Evolutionary conservation across 2,888 invertebrate species (phyloP).

Genomic region (Aproaerema taeniolella): DNA sequence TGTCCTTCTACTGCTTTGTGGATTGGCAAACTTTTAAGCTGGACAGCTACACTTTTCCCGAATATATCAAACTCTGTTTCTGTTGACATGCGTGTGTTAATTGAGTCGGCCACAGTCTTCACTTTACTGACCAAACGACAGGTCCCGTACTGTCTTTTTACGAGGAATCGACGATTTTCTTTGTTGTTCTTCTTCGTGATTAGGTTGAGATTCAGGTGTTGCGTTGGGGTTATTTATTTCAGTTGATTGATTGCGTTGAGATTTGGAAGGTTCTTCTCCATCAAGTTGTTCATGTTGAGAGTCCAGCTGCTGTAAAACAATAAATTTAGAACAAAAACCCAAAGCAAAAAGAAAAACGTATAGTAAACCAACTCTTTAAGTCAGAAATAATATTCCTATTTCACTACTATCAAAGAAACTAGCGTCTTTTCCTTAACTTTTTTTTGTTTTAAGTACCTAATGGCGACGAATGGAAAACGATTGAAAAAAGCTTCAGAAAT

Average conservation of each 20-base stretch:
- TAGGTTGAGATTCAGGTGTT: conserved; percentile 15
- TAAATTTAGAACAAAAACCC: too few relatives aligned
- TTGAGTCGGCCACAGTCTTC: conserved; percentile 16
- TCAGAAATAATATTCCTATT: conserved; percentile 2
- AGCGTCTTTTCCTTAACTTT: conserved; percentile 8
- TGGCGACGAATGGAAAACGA: neutral
- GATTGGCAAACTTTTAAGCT: conserved; percentile 20
- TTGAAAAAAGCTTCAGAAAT: neutral
- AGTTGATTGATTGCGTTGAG: too few relatives aligned
- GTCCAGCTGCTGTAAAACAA: too few relatives aligned
- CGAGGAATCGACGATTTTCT: conserved; percentile 19
- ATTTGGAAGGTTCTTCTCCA: too few relatives aligned
- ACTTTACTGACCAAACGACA: conserved; percentile 20
- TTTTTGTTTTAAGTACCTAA: conserved; percentile 11
- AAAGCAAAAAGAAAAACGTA: too few relatives aligned
- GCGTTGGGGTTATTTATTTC: conserved; percentile 5
- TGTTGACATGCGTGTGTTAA: conserved; percentile 14
- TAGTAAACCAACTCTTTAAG: too few relatives aligned
- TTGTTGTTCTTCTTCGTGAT: too few relatives aligned
- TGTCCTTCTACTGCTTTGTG: conserved; percentile 16
- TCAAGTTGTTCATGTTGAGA: too few relatives aligned
- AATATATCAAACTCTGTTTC: conserved; percentile 21
- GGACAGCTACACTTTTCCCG: too few relatives aligned
- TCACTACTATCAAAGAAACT: too few relatives aligned
- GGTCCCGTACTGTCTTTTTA: conserved; percentile 18